Conservation (phyloP, 2,888 invertebrate genomes). For the Elysia crispata region DNA sequence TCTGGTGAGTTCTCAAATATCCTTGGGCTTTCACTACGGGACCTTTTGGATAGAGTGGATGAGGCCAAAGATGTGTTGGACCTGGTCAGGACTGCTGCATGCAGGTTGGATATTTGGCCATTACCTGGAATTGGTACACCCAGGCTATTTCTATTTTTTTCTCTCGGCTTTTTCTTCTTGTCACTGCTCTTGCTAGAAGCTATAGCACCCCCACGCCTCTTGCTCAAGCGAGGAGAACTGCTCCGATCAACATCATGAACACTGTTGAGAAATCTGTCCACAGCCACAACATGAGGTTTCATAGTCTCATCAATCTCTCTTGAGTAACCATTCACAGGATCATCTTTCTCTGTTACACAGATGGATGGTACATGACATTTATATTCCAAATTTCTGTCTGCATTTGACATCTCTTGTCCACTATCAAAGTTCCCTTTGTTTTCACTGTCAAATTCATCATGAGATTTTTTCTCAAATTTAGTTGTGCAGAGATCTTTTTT, state of each 20-base stretch:
- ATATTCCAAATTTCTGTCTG: too few relatives aligned
- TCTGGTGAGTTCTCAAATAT: constrained; percentile 17
- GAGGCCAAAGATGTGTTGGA: constrained; percentile 1
- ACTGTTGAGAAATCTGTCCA: constrained; percentile 15
- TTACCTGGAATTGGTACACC: not conserved
- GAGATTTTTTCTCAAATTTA: too few relatives aligned
- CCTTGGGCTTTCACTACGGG: not conserved
- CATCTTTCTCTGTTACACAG: too few relatives aligned
- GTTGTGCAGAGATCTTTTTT: not conserved
- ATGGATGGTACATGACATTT: too few relatives aligned
- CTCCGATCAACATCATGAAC: not conserved
- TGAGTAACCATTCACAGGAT: too few relatives aligned
- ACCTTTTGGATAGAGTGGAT: constrained; percentile 21
- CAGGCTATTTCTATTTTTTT: not conserved
- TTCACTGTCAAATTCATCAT: too few relatives aligned
- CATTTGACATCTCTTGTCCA: too few relatives aligned
- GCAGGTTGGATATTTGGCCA: not conserved
- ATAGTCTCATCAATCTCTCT: too few relatives aligned
- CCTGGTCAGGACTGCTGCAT: not conserved
- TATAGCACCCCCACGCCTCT: constrained; percentile 21
- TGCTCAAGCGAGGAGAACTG: not conserved
- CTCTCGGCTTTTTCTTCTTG: not conserved
- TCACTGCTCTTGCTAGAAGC: not conserved
- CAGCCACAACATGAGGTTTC: not conserved
- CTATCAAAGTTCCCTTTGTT: too few relatives aligned